A percentile compares a stretch with the other conserved stretches of the same genome.
phyloP scores from a whole-genome alignment of 2,113 vertebrate genomes.

The Emydocephalus ijimae region DNA sequence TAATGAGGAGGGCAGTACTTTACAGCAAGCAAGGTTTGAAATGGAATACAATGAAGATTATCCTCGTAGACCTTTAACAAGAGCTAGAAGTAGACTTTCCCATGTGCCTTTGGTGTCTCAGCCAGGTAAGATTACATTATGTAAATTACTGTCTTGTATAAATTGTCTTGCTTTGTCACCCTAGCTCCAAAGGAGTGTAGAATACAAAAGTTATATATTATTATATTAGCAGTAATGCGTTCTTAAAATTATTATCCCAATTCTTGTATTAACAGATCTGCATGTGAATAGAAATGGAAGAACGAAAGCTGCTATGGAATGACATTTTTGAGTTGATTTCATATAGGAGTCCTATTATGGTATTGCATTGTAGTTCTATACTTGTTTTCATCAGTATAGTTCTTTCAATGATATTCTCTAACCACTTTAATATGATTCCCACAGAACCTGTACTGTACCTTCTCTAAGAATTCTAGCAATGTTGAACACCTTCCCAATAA shows the following conservation, averaged over 20 bases:
- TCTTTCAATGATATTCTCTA: background rate
- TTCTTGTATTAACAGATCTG: background rate
- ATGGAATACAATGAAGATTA: constrained; percentile 69
- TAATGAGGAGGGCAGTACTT: constrained; percentile 57
- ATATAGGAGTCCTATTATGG: background rate
- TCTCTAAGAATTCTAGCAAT: background rate
- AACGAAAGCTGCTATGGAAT: constrained; percentile 2
- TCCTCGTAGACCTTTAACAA: constrained; percentile 87
- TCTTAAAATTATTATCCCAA: background rate
- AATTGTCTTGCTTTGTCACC: background rate
- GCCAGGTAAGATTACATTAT: constrained; percentile 76
- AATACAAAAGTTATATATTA: background rate
- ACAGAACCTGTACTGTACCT: background rate
- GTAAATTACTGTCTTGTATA: background rate
- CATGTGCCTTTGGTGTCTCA: constrained; percentile 83
- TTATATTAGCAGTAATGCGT: background rate
- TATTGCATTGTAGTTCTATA: background rate
- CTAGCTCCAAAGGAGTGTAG: background rate
- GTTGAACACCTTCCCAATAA: background rate
- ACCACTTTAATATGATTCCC: background rate
- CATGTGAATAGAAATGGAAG: background rate
- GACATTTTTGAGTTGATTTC: background rate
- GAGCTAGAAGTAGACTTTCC: constrained; percentile 87
- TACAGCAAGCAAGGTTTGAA: constrained; percentile 63
- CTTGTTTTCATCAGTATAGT: background rate